Conservation (phyloP, 2,888 invertebrate species). For the Philaethria dido region DNA sequence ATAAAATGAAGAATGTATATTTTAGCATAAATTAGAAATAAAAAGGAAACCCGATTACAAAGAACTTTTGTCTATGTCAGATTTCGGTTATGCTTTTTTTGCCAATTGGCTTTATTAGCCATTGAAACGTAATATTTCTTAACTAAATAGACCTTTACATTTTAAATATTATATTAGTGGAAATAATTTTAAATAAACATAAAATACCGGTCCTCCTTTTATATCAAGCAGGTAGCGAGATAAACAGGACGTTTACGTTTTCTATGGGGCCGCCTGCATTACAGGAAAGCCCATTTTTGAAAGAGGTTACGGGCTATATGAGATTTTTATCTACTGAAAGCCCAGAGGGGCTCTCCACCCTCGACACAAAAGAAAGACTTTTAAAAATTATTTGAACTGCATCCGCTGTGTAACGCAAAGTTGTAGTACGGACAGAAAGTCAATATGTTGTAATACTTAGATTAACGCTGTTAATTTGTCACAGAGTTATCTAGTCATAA, state of each 20-base stretch:
- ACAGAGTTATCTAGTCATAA: background rate
- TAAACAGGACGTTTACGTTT: background rate
- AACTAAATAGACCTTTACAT: too few species aligned
- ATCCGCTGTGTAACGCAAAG: background rate
- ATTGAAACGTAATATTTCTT: too few species aligned
- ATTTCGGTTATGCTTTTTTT: too few species aligned
- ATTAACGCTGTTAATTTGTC: background rate
- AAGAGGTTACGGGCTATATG: background rate
- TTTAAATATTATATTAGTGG: too few species aligned
- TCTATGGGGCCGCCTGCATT: background rate
- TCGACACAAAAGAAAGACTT: background rate
- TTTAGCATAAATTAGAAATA: background rate
- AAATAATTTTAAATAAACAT: background rate
- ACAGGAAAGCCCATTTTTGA: background rate
- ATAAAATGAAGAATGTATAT: background rate
- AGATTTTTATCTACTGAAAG: slow-evolving; percentile 3
- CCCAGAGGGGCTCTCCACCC: background rate
- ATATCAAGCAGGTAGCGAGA: background rate
- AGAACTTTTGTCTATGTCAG: too few species aligned
- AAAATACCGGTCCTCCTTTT: background rate
- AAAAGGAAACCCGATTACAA: too few species aligned
- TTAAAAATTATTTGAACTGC: background rate
- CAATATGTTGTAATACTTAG: background rate
- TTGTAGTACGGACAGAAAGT: background rate
- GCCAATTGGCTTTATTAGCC: too few species aligned